Evolutionary conservation across 2,113 vertebrate genomes (phyloP), one percentile per base, ranked within the genome.

Genomic region (Sphyrna mokarran): DNA sequence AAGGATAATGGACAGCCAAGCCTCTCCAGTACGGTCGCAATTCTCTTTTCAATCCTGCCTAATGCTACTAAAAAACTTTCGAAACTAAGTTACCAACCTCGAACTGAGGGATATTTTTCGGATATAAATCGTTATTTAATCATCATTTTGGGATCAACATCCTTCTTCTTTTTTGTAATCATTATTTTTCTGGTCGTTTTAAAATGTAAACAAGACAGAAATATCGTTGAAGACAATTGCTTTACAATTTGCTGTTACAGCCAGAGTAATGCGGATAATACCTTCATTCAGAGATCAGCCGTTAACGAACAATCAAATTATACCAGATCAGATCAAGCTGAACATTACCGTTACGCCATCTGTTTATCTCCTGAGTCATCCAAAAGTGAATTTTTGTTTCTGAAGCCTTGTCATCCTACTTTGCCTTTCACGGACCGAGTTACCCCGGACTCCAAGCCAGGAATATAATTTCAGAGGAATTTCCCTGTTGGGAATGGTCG

Each of bases 311-410:
- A n/a, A 18, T 4, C 37, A 20, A 66, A 93, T 66, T 66, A 97
- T 96, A 97, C 97, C 95, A 98, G 98, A 96, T 97, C 97, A 97
- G 97, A 97, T 66, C 96, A 98, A 95, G 98, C 98, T 1, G 98
- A 97, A 96, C 97, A 96, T 96, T 69, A 94, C 96, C 97, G 98
- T 68, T 98, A 98, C 97, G 97, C 98, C 96, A 98, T 98, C 95
- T 98, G 98, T 95, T 97, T 98, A 96, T 98, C 98, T 94, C 98
- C 98, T 0, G 97, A 98, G 96, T 98, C 98, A 89, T 98, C 98
- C 96, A 98, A 98, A 97, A 98, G 98, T 96, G 98, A 98, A 95
- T 98, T 98, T 97, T 98, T 98, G 95, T 97, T 98, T 96, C 97
- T 98, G 96, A 98, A 98, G 95, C 98, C 98, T 96, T 97, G 97